Conservation (phyloP, 2,797 vertebrate genomes). For the Cacajao melanocephalus region DNA sequence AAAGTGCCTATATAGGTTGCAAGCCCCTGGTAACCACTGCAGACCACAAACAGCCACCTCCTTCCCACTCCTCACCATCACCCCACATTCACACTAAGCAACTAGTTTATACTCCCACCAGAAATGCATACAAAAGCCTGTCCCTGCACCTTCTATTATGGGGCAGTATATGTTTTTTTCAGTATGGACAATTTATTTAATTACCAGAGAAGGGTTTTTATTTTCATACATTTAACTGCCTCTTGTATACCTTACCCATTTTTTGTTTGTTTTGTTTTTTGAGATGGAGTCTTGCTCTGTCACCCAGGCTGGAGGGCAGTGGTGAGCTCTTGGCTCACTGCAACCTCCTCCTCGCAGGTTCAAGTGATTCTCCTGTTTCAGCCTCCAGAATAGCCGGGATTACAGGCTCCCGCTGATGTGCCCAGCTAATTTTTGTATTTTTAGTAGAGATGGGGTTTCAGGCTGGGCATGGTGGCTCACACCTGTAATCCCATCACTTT, state of each 20-base stretch:
- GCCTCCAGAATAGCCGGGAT: too few species aligned
- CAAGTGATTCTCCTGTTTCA: too few species aligned
- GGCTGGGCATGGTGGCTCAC: too few species aligned
- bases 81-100: not conserved
- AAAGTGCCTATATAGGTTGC: not conserved
- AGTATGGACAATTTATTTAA: not conserved
- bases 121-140: not conserved
- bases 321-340: too few species aligned
- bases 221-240: not conserved
- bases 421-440: too few species aligned
- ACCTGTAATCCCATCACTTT: too few species aligned
- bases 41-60: not conserved
- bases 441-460: too few species aligned
- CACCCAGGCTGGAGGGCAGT: too few species aligned
- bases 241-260: not conserved
- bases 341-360: too few species aligned
- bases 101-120: not conserved
- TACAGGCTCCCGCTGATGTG: too few species aligned
- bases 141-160: not conserved
- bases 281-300: too few species aligned
- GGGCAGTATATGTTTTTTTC: not conserved
- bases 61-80: too few species aligned
- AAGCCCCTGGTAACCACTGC: not conserved
- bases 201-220: not conserved
- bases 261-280: not conserved